Evolutionary conservation across 53 echinoderm and acorn worm genomes (phyloP).

Genomic region (Holothuria scabra): DNA sequence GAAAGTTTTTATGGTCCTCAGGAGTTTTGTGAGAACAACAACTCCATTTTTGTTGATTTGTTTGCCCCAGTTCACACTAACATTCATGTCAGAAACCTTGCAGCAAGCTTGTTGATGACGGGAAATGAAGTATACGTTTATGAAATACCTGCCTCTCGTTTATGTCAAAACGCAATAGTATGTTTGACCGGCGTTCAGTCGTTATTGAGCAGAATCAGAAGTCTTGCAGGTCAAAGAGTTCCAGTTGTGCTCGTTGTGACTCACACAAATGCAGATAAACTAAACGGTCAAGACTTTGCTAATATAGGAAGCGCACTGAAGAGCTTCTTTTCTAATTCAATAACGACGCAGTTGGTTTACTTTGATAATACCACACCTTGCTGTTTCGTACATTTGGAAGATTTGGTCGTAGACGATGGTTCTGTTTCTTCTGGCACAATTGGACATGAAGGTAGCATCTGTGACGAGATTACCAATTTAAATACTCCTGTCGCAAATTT

Average conservation of each 20-base stretch:
- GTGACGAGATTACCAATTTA: too few relatives aligned
- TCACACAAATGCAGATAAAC: background rate
- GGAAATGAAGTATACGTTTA: conserved; percentile 32
- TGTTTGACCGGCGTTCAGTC: background rate
- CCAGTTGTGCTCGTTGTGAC: conserved; percentile 25
- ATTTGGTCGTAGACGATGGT: background rate
- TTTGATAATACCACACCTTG: background rate
- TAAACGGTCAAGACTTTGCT: too few relatives aligned
- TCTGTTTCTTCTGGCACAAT: background rate
- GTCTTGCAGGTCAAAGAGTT: conserved; percentile 18
- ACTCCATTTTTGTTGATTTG: background rate
- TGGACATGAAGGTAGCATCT: too few relatives aligned
- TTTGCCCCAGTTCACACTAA: background rate
- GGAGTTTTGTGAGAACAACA: too few relatives aligned
- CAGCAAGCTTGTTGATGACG: conserved; percentile 16
- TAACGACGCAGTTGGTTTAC: too few relatives aligned
- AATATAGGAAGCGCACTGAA: too few relatives aligned
- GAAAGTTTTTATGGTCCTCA: too few relatives aligned
- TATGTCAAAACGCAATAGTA: background rate
- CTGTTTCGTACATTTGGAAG: background rate
- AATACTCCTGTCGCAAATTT: too few relatives aligned
- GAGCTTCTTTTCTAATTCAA: too few relatives aligned
- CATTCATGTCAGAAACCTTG: background rate
- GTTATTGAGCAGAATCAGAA: conserved; percentile 20
- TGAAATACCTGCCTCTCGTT: background rate